Base-by-base conservation (phyloP, 2,113 vertebrate genomes). In the Carlito syrichta region DNA sequence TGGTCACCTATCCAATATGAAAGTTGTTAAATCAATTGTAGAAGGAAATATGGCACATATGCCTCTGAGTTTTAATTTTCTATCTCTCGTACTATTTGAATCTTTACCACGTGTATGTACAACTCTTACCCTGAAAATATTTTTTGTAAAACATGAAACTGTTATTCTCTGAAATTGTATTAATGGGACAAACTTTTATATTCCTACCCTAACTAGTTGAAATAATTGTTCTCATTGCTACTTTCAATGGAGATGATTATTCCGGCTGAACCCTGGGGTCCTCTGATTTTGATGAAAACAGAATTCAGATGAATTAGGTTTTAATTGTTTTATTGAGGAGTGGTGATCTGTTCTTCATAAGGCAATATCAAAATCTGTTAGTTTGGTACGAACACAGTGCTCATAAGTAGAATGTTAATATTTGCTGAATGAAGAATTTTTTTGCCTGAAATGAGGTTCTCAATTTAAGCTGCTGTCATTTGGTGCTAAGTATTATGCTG, bases 251-350 rank as follows among this genome's bases (percentile, higher is more conserved):
- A n/a, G 54, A 58, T 25, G 76, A 82, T 86, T 82, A 52, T 8
- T 89, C n/a, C n/a, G n/a, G 32, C 43, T 76, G 66, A 96, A 58
- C 35, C 52, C 45, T 63, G 38, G n/a, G 20, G 10, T 60, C 6
- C 54, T 86, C 52, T 95, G 66, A 96, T 85, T 76, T n/a, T 89
- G 60, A 91, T 74, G 88, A n/a, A 89, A 50, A 68, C 10, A 79
- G 43, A 94, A n/a, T 83, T 94, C 66, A 73, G 54, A 40, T 76
- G 76, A 97, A 89, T 95, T 89, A 58, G 13, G 22, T 77, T 91
- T 92, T 96, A 94, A 86, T 89, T 81, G 8, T 69, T 88, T 86
- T 69, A 87, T 81, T 62, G 32, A 91, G 73, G 12, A 90, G 76
- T 45, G 88, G 48, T 52, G 43, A 91, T 94, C 43, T 77, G 40